Evolutionary conservation across 2,797 vertebrate genomes (phyloP).

Genomic region (Sciurus carolinensis): DNA sequence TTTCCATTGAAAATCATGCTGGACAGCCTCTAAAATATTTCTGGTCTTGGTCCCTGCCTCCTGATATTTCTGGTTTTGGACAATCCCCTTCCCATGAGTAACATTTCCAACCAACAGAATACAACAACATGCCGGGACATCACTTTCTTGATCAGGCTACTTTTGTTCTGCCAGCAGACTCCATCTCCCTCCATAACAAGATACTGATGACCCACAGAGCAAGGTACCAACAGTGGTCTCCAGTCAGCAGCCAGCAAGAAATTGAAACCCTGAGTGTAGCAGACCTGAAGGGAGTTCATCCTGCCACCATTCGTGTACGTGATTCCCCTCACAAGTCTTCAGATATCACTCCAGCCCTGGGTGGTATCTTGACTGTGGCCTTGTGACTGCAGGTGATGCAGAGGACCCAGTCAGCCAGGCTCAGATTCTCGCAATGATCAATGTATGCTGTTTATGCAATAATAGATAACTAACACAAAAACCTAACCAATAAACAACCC

Average conservation of each 20-base stretch:
- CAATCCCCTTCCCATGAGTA: background rate
- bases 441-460: background rate
- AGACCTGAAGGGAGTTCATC: background rate
- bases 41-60: background rate
- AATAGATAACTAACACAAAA: background rate
- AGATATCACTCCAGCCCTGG: background rate
- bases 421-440: background rate
- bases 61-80: background rate
- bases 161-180: background rate
- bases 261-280: background rate
- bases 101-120: slow-evolving; percentile 38
- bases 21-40: background rate
- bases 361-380: background rate
- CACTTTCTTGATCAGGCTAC: background rate
- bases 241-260: background rate
- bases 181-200: background rate
- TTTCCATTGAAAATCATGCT: background rate
- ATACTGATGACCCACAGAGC: too few relatives aligned
- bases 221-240: background rate
- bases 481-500: background rate
- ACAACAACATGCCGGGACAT: background rate
- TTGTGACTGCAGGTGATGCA: background rate
- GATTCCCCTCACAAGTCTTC: slow-evolving; percentile 4
- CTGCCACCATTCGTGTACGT: background rate
- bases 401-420: background rate